phyloP scores from a whole-genome alignment of 2,888 invertebrate genomes.

The Eurytoma adleriae region DNA sequence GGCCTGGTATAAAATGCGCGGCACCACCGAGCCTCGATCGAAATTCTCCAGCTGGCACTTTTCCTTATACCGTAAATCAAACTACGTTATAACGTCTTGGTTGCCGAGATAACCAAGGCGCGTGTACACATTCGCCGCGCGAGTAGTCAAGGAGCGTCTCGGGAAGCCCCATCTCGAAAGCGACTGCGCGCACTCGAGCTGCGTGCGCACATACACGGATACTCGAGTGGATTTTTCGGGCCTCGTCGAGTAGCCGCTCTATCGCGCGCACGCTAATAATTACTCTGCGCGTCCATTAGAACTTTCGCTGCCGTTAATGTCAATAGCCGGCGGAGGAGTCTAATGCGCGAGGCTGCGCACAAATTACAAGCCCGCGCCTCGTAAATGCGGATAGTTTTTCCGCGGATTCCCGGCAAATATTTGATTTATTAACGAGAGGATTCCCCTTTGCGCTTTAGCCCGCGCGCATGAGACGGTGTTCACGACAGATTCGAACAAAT shows the following conservation, averaged over 20 bases:
- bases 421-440: conserved; percentile 10
- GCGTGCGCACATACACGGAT: background rate
- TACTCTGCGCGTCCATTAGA: conserved; percentile 9
- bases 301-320: conserved; percentile 37
- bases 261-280: conserved; percentile 20
- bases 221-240: conserved; percentile 16
- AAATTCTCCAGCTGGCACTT: background rate
- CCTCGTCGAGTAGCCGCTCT: background rate
- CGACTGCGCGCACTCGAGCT: background rate
- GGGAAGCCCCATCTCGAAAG: conserved; percentile 2
- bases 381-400: too few relatives aligned
- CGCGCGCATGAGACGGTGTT: too few relatives aligned
- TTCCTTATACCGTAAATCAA: conserved; percentile 7
- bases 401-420: background rate
- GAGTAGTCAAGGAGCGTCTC: background rate
- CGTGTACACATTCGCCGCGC: background rate
- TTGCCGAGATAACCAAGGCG: conserved; percentile 12
- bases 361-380: conserved; percentile 18
- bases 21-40: background rate
- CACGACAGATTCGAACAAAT: conserved; percentile 36
- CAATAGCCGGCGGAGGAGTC: background rate
- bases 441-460: too few relatives aligned
- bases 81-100: background rate
- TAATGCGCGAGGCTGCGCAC: conserved; percentile 4
- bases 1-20: background rate